Evolutionary conservation across 2,888 invertebrate species (phyloP), one percentile per base, ranked within the genome.

Genomic region (Zaprionus lineosus): DNA sequence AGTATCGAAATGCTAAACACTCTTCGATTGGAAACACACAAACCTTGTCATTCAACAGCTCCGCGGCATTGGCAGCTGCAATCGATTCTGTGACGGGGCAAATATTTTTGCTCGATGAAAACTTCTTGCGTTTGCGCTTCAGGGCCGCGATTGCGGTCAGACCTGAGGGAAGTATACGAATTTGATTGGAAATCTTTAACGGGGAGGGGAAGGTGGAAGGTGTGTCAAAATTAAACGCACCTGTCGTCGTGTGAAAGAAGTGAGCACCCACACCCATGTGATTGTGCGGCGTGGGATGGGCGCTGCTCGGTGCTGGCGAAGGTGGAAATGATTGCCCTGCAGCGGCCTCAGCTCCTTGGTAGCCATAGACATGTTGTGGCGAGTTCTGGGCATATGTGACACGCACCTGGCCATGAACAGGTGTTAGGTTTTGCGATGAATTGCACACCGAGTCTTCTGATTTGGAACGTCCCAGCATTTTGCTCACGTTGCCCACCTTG

Each of bases 401-500:
- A 5, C 87, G 94, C 15, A 94, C 94, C 29, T 93, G 93, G 24
- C 94, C 95, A 83, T 93, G 95, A 86, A 93, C 93, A 0, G 93
- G 93, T 0, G 91, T 91, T 62, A 91, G 93, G 88, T 91, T 93
- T 87, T 91, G 93, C 48, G 91, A 91, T 21, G 91, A 91, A 61
- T 90, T 90, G 88, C 92, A 91, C 79, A 96, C 95, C 6, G 96
- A 96, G 89, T 96, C 96, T 90, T 96, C 96, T 1, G 96, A 96
- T 72, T 94, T 92, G 37, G 94, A 94, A 72, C 95, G 92, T 19
- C 96, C 95, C 69, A 96, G 94, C 82, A 96, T 92, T 65, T 95
- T 92, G 16, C 95, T 94, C 40, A 96, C 95, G 81, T 94, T 93
- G 18, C 95, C 95, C 60, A 94, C 93, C 86, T 95, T 95, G 31